Base-by-base conservation (phyloP, 2,888 invertebrate genomes). In the Prosopocoilus inquinatus region DNA sequence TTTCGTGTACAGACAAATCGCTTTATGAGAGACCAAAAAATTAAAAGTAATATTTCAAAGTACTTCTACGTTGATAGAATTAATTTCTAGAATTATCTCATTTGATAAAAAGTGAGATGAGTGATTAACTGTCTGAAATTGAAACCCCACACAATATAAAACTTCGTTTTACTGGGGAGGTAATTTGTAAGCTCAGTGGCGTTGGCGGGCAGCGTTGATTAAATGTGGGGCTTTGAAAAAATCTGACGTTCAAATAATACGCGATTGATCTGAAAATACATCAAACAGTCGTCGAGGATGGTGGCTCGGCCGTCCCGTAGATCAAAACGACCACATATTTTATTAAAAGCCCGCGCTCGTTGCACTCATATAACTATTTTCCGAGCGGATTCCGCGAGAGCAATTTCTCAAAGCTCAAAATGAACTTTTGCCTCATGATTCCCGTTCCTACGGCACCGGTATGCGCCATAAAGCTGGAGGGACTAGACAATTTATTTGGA, bases 301-400 rank as follows among this genome's bases (percentile, higher is more conserved):
- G 38, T 12, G 38, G 38, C 67, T 66, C 66, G 66, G 67, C 16
- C 32, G 9, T 20, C 7, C 47, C 12, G 45, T 59, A 63, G 57
- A 63, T 64, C 63, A 64, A 64, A 63, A 61, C 55, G 58, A 56
- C 58, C 62, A 59, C 61, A 61, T 57, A 58, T 63, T 64, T 63
- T 61, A 64, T 64, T 63, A 64, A 64, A 63, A 61, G 58, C 53
- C 49, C 38, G 41, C 41, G 9, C 9, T 9, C 41, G 39, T 48
- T 53, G 55, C 51, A 59, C 57, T 51, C 50, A 57, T 41, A 53
- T 50, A 59, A 53, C 56, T 56, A 56, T 56, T 59, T 59, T 57
- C 50, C 39, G 52, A 50, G 50, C 15, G 47, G 38, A 47, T 50
- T 47, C 47, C 53, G 35, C 50, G 49, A 41, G 39, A 38, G 51